Percentiles rank a stretch among this genome's conserved stretches.
Evolutionary conservation across 2,888 invertebrate species (phyloP).

Genomic region (Agriopis aurantiaria): DNA sequence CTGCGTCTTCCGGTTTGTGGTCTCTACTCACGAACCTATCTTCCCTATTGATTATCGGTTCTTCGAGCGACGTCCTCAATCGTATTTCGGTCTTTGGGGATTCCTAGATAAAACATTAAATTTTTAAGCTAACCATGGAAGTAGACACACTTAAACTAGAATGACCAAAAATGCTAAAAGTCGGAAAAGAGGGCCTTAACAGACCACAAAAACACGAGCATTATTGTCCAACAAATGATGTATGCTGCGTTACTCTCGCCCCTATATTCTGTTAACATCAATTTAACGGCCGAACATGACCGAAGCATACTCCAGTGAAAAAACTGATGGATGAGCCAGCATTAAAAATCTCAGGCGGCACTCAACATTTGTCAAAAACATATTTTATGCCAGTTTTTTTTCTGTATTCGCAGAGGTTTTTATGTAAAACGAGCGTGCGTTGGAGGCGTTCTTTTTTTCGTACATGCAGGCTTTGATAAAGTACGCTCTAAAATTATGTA

Average conservation of each 20-base stretch:
- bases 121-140: no score
- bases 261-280: constrained; percentile 33
- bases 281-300: constrained; percentile 33
- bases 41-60: no score
- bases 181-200: not conserved
- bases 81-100: no score
- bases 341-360: constrained; percentile 45
- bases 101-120: no score
- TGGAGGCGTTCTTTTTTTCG: constrained; percentile 19
- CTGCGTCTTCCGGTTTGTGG: no score
- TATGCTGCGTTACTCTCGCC: constrained; percentile 11
- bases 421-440: constrained; percentile 25
- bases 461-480: constrained; percentile 17
- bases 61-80: no score
- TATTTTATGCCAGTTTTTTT: constrained; percentile 41
- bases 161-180: no score
- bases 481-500: constrained; percentile 20
- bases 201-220: constrained; percentile 6
- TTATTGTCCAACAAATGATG: constrained; percentile 21
- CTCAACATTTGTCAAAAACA: constrained; percentile 46
- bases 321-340: constrained; percentile 42
- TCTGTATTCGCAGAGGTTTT: constrained; percentile 30
- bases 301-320: constrained; percentile 35
- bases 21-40: no score
- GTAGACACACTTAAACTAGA: no score